Evolutionary conservation across 2,888 invertebrate genomes (phyloP), one percentile per base, ranked within the genome.

Genomic region (Rhopalosiphum nymphaeae): DNA sequence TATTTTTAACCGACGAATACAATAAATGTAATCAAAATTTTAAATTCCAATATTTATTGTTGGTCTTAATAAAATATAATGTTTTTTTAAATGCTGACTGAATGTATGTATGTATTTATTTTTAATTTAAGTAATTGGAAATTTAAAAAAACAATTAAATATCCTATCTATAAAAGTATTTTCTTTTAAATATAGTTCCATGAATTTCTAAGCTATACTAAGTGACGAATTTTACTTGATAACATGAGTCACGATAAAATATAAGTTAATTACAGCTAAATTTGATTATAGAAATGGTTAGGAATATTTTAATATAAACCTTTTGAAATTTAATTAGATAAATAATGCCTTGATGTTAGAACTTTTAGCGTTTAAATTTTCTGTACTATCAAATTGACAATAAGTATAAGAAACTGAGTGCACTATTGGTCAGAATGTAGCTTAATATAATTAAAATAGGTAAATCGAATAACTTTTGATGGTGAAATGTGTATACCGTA

Each of bases 371-470:
- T 91, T 78, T 91, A 49, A 36, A 61, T 85, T 16, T 21, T 89
- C 42, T n/a, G 26, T 61, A 44, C 44, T 26, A 13, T 44, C 16
- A n/a, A 29, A 89, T 16, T 36, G 25, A n/a, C 29, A 49, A n/a
- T 86, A 46, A 25, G 10, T 89, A 21, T 44, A 61, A 89, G 44
- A 57, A 44, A 44, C 26, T n/a, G 89, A 57, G 57, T 49, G n/a
- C 90, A n/a, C 13, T 36, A 7, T 91, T 36, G 67, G 49, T 91
- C 36, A 91, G n/a, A 3, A 36, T 46, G 13, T 46, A 21, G 25
- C 42, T 44, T 57, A 46, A 56, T 57, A 46, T 67, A 49, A 91
- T 91, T 78, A 91, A 91, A 91, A 91, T 25, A n/a, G 67, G 36
- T 36, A 49, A 91, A 91, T 49, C 36, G 90, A 91, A 91, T 49